These are phyloP conservation scores for Ciconia nigra DNA, from an alignment of 2,797 vertebrate species.

Conservation along the genomic window DNA sequence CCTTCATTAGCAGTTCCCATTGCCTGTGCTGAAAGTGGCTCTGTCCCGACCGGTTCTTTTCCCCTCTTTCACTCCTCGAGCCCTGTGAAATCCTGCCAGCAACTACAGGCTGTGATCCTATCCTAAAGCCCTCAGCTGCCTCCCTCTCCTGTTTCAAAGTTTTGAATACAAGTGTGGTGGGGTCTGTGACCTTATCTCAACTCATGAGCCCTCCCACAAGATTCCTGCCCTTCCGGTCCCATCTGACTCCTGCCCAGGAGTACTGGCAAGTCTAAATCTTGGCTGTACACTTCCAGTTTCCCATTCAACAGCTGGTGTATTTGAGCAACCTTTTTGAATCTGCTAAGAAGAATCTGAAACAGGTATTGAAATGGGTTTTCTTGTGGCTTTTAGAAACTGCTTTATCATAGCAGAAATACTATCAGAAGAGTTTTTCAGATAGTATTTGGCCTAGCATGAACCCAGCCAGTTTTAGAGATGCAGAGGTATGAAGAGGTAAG, in stretches of 20 bases:
- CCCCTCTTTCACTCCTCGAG: accelerated
- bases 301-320: neutral
- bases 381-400: neutral
- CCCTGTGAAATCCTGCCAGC: neutral
- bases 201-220: neutral
- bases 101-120: neutral
- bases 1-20: neutral
- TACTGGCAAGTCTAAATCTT: neutral
- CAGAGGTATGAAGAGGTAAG: neutral
- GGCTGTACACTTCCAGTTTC: neutral
- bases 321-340: neutral
- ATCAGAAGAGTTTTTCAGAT: neutral
- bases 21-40: neutral
- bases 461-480: neutral
- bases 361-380: neutral
- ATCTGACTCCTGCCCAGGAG: neutral
- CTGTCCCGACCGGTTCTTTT: neutral
- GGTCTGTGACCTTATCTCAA: neutral
- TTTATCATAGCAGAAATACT: neutral
- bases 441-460: neutral
- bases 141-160: neutral
- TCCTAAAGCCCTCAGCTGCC: neutral
- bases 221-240: neutral
- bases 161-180: neutral
- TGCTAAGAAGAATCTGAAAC: neutral